phyloP scores from a whole-genome alignment of 2,113 vertebrate genomes.

The Sander lucioperca region DNA sequence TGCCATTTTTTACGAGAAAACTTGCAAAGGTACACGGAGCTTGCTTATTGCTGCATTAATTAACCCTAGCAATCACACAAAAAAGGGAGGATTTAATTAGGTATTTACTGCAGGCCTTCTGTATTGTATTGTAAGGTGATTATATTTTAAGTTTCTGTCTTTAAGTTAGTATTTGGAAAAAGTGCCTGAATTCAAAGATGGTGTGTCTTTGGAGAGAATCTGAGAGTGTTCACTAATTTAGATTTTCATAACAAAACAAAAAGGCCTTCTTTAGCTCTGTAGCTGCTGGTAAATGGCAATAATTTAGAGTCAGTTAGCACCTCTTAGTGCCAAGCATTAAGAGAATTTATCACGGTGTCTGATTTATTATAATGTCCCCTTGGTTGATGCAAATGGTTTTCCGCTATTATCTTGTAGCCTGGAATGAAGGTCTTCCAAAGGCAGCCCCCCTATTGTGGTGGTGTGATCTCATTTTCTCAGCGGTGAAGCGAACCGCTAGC shows the following conservation, averaged over 20 bases:
- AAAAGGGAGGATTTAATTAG: not conserved
- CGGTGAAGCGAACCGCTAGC: slow-evolving; percentile 59
- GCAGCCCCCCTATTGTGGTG: slow-evolving; percentile 66
- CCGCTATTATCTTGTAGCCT: slow-evolving; percentile 69
- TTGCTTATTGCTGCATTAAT: not conserved
- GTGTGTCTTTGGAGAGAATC: not conserved
- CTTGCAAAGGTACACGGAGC: not conserved
- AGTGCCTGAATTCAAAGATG: not conserved
- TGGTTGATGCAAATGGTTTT: slow-evolving; percentile 78
- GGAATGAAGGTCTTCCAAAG: slow-evolving; percentile 77
- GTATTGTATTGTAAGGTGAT: not conserved
- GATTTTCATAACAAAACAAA: slow-evolving; percentile 26
- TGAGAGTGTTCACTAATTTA: not conserved
- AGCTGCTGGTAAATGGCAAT: slow-evolving; percentile 51
- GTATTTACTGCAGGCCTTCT: not conserved
- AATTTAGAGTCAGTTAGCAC: slow-evolving; percentile 60
- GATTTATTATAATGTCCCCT: slow-evolving; percentile 75
- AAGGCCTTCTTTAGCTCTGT: slow-evolving; percentile 32
- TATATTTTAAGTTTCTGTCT: not conserved
- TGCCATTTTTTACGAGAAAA: not conserved
- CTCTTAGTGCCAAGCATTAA: slow-evolving; percentile 60
- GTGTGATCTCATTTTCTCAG: slow-evolving; percentile 79
- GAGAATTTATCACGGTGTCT: slow-evolving; percentile 69
- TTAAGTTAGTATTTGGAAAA: slow-evolving; percentile 1
- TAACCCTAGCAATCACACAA: not conserved